phyloP scores from a whole-genome alignment of 2,888 invertebrate genomes.

The Nomada fucata region DNA sequence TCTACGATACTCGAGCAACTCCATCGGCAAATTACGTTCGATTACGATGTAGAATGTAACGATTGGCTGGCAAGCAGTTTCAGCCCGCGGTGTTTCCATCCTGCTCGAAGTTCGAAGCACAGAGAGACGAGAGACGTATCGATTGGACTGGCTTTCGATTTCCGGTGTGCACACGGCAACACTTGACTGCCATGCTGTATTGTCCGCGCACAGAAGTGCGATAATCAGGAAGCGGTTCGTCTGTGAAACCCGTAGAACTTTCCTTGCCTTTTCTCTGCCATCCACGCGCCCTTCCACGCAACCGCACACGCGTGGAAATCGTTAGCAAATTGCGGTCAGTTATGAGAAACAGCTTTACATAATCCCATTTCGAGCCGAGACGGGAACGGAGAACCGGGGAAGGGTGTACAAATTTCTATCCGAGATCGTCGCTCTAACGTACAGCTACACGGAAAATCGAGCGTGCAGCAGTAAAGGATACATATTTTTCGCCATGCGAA shows the following conservation, averaged over 20 bases:
- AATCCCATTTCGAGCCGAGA: neutral
- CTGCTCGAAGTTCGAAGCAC: neutral
- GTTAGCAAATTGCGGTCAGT: neutral
- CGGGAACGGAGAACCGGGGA: neutral
- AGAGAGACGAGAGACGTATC: conserved; percentile 23
- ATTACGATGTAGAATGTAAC: conserved; percentile 2
- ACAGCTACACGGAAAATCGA: too few species aligned
- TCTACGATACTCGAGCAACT: neutral
- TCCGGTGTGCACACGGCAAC: conserved; percentile 10
- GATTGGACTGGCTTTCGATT: conserved; percentile 51
- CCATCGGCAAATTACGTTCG: neutral
- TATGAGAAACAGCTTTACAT: neutral
- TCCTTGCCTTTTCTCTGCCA: neutral
- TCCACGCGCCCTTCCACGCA: neutral
- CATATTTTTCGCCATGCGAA: too few species aligned
- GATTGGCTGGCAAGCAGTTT: conserved; percentile 29
- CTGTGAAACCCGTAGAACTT: neutral
- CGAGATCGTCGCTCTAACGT: too few species aligned
- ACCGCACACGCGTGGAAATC: conserved; percentile 3
- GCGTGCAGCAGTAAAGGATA: too few species aligned
- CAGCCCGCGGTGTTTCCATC: conserved; percentile 27
- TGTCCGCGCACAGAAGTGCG: conserved; percentile 9
- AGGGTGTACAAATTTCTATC: too few species aligned
- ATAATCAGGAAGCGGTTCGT: conserved; percentile 17
- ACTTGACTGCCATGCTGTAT: neutral